Evolutionary conservation across 1,140 invertebrate genomes (phyloP).

Genomic region (Diprion similis): DNA sequence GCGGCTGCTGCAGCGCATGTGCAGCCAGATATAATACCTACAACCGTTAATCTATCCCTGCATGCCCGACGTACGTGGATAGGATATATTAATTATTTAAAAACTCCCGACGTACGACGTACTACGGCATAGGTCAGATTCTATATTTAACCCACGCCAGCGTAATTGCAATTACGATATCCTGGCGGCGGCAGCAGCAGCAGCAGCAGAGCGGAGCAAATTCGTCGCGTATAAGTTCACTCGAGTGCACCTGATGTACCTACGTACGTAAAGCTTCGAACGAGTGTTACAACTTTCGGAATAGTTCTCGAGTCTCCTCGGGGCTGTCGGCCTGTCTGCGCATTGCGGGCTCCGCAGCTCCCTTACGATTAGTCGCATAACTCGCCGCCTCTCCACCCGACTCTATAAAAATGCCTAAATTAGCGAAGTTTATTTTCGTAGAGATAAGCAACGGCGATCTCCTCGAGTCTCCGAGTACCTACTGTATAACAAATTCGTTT

Average conservation of each 20-base stretch:
- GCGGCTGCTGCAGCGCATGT: not conserved
- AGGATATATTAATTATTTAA: too few relatives aligned
- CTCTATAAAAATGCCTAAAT: not conserved
- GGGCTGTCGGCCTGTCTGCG: not conserved
- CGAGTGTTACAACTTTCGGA: too few relatives aligned
- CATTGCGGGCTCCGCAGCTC: constrained; percentile 18
- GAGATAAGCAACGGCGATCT: not conserved
- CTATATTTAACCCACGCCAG: too few relatives aligned
- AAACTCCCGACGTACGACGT: not conserved
- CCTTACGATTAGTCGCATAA: constrained; percentile 16
- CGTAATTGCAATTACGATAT: too few relatives aligned
- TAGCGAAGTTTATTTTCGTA: not conserved
- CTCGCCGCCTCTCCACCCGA: constrained; percentile 1
- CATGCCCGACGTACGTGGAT: not conserved
- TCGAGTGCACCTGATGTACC: too few relatives aligned
- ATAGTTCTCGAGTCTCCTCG: too few relatives aligned
- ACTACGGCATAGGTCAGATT: not conserved
- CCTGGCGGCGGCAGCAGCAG: too few relatives aligned
- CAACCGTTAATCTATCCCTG: not conserved
- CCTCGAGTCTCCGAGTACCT: not conserved
- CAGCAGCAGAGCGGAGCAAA: too few relatives aligned
- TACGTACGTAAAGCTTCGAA: too few relatives aligned
- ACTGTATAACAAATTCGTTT: too few relatives aligned
- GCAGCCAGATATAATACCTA: not conserved
- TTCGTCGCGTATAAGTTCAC: too few relatives aligned